Evolutionary conservation across 2,797 vertebrate genomes (phyloP).

Genomic region (Phoxinus dragarum): DNA sequence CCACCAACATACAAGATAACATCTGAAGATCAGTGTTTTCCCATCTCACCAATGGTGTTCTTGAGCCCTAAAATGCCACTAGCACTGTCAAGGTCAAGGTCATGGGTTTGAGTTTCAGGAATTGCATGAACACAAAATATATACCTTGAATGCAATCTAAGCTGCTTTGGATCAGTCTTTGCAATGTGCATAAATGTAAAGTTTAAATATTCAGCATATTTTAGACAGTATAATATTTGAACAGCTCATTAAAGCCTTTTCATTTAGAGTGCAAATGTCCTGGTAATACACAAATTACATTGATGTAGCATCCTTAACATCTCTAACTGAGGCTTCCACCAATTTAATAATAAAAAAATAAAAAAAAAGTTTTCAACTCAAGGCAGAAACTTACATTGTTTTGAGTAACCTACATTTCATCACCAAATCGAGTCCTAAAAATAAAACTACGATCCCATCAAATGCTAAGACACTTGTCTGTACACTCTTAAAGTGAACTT

Average conservation of each 20-base stretch:
- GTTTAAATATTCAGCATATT: background rate
- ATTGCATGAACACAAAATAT: conserved; percentile 5
- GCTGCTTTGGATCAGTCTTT: background rate
- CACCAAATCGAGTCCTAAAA: background rate
- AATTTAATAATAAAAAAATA: background rate
- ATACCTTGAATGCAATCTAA: background rate
- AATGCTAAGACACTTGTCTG: background rate
- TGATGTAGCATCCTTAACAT: background rate
- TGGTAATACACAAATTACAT: background rate
- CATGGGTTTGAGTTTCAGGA: background rate
- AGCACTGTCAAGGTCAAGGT: background rate
- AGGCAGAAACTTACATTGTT: background rate
- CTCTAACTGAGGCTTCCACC: background rate
- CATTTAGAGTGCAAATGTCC: conserved; percentile 34
- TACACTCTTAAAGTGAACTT: background rate
- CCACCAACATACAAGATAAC: background rate
- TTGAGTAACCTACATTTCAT: conserved; percentile 13
- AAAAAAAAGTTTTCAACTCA: background rate
- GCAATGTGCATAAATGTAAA: background rate
- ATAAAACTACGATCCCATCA: conserved; percentile 14
- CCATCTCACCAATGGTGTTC: background rate
- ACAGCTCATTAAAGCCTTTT: background rate
- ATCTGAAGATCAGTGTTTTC: background rate
- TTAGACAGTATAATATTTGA: background rate
- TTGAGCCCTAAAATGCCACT: background rate